Conservation (phyloP, 2,797 vertebrate genomes). For the Paedocypris micromegethes region DNA sequence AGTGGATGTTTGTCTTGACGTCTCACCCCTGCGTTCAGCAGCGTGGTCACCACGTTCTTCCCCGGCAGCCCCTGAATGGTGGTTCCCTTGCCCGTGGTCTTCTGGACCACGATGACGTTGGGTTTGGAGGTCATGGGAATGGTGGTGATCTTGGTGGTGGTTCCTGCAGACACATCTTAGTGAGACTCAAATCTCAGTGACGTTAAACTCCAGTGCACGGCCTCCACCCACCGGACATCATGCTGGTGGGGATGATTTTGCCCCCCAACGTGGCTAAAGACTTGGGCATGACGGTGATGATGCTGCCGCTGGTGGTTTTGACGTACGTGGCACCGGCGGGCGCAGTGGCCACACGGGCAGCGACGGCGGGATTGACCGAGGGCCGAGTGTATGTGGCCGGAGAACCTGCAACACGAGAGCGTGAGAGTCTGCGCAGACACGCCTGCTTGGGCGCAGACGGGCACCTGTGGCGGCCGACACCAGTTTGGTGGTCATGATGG, state of each 20-base stretch:
- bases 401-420: conserved; percentile 66
- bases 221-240: conserved; percentile 84
- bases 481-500: conserved; percentile 97
- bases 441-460: conserved; percentile 1
- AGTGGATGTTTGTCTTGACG: background rate
- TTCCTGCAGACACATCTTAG: conserved; percentile 67
- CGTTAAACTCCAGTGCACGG: background rate
- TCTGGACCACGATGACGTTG: conserved; percentile 98
- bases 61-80: conserved; percentile 94
- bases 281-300: conserved; percentile 97
- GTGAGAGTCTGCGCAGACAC: background rate
- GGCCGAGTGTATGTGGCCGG: conserved; percentile 89
- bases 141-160: conserved; percentile 97
- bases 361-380: conserved; percentile 80
- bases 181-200: conserved; percentile 22
- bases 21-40: conserved; percentile 92
- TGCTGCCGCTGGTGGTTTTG: conserved; percentile 97
- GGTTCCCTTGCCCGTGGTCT: conserved; percentile 92
- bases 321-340: conserved; percentile 88
- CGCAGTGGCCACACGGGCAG: conserved; percentile 82
- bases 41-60: conserved; percentile 94
- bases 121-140: conserved; percentile 98
- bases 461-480: conserved; percentile 92
- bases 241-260: conserved; percentile 97
- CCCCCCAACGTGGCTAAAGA: conserved; percentile 91